These are phyloP conservation scores for Calidris pygmaea DNA, from an alignment of 2,113 vertebrate species.

Conservation along the genomic window DNA sequence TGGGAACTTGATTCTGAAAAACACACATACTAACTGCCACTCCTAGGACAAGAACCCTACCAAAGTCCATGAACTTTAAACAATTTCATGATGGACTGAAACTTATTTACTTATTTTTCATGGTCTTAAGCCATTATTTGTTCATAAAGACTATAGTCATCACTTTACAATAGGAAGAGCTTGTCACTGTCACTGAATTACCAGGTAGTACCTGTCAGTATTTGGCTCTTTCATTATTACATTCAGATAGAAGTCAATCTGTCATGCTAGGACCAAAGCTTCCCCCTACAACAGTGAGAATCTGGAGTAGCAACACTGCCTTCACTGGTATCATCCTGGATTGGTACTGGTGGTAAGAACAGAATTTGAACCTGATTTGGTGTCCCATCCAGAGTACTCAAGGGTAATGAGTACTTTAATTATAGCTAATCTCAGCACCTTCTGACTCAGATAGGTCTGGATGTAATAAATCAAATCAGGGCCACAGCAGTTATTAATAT, in stretches of 20 bases:
- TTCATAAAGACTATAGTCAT: background rate
- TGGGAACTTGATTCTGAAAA: background rate
- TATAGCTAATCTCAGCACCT: slow-evolving; percentile 38
- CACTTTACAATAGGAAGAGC: background rate
- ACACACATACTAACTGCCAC: background rate
- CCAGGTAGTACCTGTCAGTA: background rate
- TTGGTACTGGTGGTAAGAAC: background rate
- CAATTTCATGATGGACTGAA: background rate
- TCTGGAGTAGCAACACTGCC: background rate
- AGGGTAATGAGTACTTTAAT: slow-evolving; percentile 4
- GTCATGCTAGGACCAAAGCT: background rate
- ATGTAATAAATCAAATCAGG: slow-evolving; percentile 58
- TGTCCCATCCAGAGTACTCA: background rate
- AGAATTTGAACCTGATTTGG: background rate
- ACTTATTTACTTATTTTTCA: background rate
- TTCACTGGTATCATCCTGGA: background rate
- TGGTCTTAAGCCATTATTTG: background rate
- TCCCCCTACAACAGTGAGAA: background rate
- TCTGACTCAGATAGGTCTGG: slow-evolving; percentile 14
- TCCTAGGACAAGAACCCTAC: background rate
- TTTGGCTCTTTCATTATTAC: background rate
- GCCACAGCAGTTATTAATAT: slow-evolving; percentile 12
- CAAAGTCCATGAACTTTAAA: background rate
- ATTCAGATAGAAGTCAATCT: background rate
- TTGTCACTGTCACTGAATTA: background rate